Percentiles rank a stretch among this genome's conserved stretches.
Evolutionary conservation across 2,113 vertebrate genomes (phyloP).

Genomic region (Brachyhypopomus occidentalis): DNA sequence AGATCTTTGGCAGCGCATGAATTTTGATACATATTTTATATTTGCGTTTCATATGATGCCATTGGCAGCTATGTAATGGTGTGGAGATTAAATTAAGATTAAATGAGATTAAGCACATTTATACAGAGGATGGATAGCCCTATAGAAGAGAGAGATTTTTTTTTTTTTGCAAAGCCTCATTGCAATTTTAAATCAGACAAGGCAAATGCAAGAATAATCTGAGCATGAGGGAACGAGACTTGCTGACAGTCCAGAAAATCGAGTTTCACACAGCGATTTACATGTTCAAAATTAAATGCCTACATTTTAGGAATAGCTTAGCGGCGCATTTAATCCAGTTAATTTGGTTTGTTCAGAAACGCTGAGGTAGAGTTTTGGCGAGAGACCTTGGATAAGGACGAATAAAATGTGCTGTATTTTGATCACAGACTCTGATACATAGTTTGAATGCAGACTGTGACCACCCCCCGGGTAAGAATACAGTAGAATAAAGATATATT

Average conservation of each 20-base stretch:
- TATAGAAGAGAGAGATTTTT: not conserved
- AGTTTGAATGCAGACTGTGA: conserved; percentile 11
- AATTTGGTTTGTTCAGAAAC: conserved; percentile 44
- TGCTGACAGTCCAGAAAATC: conserved; percentile 29
- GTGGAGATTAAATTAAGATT: no score
- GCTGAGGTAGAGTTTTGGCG: conserved; percentile 24
- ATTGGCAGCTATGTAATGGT: no score
- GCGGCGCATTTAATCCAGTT: conserved; percentile 42
- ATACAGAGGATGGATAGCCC: not conserved
- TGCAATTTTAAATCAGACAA: conserved; percentile 6
- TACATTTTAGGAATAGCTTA: conserved; percentile 41
- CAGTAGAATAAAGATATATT: no score
- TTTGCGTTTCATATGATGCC: not conserved
- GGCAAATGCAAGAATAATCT: conserved; percentile 37
- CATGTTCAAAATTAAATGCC: conserved; percentile 33
- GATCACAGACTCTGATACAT: conserved; percentile 18
- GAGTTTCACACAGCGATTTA: not conserved
- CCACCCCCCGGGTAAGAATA: no score
- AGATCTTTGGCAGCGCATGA: no score
- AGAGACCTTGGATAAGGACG: conserved; percentile 21
- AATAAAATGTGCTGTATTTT: conserved; percentile 35
- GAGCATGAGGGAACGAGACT: conserved; percentile 7
- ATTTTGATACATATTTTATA: not conserved
- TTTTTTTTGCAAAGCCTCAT: not conserved
- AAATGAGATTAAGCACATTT: conserved; percentile 6